A percentile compares a stretch with the other conserved stretches of the same genome.
These are phyloP conservation scores for Xiphorhynchus elegans DNA, from an alignment of 2,113 vertebrate species.

Conservation along the genomic window DNA sequence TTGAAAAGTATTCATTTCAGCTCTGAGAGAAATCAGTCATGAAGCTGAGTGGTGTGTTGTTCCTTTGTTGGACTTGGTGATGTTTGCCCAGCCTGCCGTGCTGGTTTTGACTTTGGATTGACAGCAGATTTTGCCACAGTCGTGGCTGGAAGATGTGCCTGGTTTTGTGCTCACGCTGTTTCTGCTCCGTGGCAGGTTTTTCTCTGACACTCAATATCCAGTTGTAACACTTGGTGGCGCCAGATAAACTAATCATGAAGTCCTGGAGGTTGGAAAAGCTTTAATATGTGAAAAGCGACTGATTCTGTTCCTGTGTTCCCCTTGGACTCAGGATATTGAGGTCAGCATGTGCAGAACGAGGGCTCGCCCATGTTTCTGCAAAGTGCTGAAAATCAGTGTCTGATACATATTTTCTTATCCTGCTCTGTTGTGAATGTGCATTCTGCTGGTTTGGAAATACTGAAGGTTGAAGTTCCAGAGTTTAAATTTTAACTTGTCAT, in stretches of 20 bases:
- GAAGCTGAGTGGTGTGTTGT: background rate
- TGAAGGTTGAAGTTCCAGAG: background rate
- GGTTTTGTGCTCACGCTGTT: background rate
- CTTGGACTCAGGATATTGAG: accelerated
- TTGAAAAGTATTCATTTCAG: background rate
- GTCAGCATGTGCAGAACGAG: background rate
- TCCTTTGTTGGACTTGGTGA: background rate
- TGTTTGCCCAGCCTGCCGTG: accelerated
- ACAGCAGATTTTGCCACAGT: background rate
- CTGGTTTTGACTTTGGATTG: background rate
- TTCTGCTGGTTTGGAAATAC: background rate
- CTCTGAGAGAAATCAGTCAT: background rate
- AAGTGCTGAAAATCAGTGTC: background rate
- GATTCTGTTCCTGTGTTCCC: background rate
- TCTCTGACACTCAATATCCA: background rate
- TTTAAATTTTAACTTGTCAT: background rate
- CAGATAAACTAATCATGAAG: background rate
- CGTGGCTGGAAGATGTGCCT: background rate
- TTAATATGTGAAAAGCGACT: background rate
- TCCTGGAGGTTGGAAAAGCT: background rate
- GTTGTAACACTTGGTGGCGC: conserved; percentile 66
- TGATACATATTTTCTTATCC: background rate
- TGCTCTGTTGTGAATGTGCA: background rate
- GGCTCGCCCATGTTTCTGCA: background rate
- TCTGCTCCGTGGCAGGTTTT: background rate